Base-by-base conservation (phyloP, 2,797 vertebrate species). In the Pipistrellus pygmaeus region DNA sequence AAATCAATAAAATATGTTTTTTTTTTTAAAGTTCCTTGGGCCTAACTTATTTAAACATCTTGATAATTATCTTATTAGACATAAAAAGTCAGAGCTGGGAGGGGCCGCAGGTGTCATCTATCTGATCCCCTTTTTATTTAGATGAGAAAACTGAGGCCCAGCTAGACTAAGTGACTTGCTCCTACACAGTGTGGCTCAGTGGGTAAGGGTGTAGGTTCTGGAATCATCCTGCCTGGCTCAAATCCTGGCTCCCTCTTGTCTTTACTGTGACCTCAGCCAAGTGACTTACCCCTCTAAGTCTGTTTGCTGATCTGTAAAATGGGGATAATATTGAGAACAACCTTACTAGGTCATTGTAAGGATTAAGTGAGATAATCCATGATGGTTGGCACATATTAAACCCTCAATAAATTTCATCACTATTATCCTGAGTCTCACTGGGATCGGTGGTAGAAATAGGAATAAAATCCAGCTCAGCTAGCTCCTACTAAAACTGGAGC, bases 221-320 rank as follows among this genome's bases (percentile, higher is more conserved):
- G 60, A 73, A 27, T 81, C 20, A 7, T 18, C 53, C 30, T 12
- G 23, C 64, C 14, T 89, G 75, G 71, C 55, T 90, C 48, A 62
- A 62, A 75, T 48, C 30, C 64, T 48, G n/a, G 14, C 46, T 72
- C 51, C 11, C 21, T 10, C 2, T 4, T 6, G 17, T 48, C 73
- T 80, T 55, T n/a, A 17, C 41, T 66, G 21, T 68, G 48, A 53
- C 77, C 21, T 88, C 25, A 12, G 77, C 35, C 11, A 53, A 60
- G 64, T 55, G 68, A 77, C 12, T 44, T 35, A 25, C 20, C 27
- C 25, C 57, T 66, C 4, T 30, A 60, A 68, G 46, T 41, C 76
- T 90, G 27, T 73, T 62, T 88, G 32, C 73, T 68, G 11, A 62
- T 90, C 48, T 85, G 55, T 57, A 90, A 76, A 92, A 68, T 73